Evolutionary conservation across 2,797 vertebrate genomes (phyloP), one percentile per base, ranked within the genome.

Genomic region (Borostomias antarcticus): DNA sequence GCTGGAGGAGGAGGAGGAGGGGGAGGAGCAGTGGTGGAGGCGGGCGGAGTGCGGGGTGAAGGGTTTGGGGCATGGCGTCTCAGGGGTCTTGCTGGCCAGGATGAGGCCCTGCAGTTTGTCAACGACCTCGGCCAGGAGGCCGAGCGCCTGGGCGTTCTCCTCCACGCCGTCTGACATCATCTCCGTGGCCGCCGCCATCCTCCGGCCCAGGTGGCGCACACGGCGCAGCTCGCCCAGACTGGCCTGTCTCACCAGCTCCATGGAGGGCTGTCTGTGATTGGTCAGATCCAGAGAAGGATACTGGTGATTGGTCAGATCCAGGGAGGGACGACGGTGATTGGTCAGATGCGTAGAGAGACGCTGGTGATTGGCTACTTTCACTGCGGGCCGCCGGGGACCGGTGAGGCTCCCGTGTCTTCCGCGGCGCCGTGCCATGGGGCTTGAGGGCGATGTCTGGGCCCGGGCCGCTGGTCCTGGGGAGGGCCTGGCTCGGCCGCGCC

Each of bases 41-140:
- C 21, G 11, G 9, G 32, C 11, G 37, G 57, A 33, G 33, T 32
- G 57, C 37, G 57, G 57, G 23, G 57, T 32, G 10, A 35, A 40
- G 57, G 2, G 32, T 25, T 58, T 58, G 57, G 21, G n/a, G 10
- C 21, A 19, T 4, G 57, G 72, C 17, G 4, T 30, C 48, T 40
- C 23, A 2, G 25, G 3, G 52, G 63, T 69, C 65, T 77, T 82
- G 70, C 58, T 79, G 17, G 84, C 23, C 15, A 80, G 67, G 0
- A 89, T 78, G 23, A 91, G 80, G 1, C 86, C 83, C 66, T 89
- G 89, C 5, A 92, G 83, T 58, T 90, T 91, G 50, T 91, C 85
- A 0, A 91, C 86, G 61, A 91, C 88, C 69, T 90, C 81, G 0
- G 75, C 74, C 4, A 91, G 76, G 23, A 91, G 80, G 30, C 77